Evolutionary conservation across 2,888 invertebrate species (phyloP).

Genomic region (Protodeltote pygarga): DNA sequence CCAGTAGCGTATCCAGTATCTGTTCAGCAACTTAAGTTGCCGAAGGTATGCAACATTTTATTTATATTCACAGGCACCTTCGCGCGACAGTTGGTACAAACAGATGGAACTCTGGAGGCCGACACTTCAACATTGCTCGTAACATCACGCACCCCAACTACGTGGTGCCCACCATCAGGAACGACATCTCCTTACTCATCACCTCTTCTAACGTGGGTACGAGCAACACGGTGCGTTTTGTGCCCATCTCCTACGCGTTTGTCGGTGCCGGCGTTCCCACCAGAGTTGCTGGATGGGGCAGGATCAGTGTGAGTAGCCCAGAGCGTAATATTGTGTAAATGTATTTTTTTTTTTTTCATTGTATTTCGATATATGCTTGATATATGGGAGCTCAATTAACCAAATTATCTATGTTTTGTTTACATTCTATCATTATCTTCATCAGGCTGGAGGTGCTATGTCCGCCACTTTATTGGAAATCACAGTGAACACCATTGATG

Average conservation of each 20-base stretch:
- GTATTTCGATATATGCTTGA: too few relatives aligned
- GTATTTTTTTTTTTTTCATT: too few relatives aligned
- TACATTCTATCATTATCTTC: neutral
- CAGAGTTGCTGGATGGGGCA: constrained; percentile 67
- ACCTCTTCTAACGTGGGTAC: constrained; percentile 41
- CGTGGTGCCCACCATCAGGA: constrained; percentile 58
- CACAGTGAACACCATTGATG: constrained; percentile 38
- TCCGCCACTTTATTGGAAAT: constrained; percentile 50
- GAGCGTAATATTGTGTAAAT: neutral
- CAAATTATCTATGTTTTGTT: neutral
- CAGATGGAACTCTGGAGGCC: constrained; percentile 64
- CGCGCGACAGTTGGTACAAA: constrained; percentile 65
- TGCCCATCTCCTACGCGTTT: constrained; percentile 46
- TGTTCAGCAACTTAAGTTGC: too few relatives aligned
- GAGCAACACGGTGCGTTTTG: constrained; percentile 24
- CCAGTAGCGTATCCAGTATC: too few relatives aligned
- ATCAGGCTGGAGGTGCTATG: constrained; percentile 51
- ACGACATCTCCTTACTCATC: constrained; percentile 65
- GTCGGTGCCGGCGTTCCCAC: constrained; percentile 42
- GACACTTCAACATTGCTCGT: constrained; percentile 50
- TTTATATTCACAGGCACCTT: constrained; percentile 45
- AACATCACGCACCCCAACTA: constrained; percentile 68
- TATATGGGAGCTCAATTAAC: neutral
- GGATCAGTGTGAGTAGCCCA: constrained; percentile 54
- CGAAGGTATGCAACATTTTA: too few relatives aligned